Percentiles rank a stretch among this genome's conserved stretches.
phyloP scores from a whole-genome alignment of 2,113 vertebrate species.

The Sisor rabdophorus region DNA sequence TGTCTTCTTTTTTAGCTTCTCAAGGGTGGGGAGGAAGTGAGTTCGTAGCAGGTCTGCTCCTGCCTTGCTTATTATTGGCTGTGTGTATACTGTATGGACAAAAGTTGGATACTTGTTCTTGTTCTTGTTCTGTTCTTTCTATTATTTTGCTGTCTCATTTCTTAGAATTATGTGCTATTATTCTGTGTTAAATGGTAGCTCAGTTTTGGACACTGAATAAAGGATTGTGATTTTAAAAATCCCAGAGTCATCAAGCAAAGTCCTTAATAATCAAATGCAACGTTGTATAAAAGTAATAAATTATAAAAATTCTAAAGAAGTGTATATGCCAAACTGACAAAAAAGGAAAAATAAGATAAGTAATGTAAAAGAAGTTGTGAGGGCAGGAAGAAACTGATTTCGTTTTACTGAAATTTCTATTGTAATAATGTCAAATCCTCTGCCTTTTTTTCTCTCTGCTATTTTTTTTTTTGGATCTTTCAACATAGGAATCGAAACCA shows the following conservation, averaged over 20 bases:
- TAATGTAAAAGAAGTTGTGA: not conserved
- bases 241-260: no score
- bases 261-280: no score
- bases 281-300: no score
- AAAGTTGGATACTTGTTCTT: not conserved
- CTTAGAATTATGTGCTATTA: not conserved
- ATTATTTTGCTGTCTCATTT: not conserved
- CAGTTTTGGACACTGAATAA: no score
- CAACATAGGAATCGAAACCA: no score
- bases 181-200: no score
- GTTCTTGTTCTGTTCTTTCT: not conserved
- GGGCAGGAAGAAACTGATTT: not conserved
- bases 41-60: constrained; percentile 83
- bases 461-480: no score
- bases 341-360: not conserved
- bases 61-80: constrained; percentile 96
- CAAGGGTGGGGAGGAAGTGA: constrained; percentile 91
- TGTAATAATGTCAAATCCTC: not conserved
- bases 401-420: not conserved
- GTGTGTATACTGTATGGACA: constrained; percentile 80
- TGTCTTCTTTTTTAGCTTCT: constrained; percentile 93
- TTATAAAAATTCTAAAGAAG: no score
- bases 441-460: no score
- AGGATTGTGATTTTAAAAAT: no score
- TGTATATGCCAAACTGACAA: not conserved